Evolutionary conservation across 2,797 vertebrate species (phyloP), one percentile per base, ranked within the genome.

Genomic region (Yasuhikotakia modesta): DNA sequence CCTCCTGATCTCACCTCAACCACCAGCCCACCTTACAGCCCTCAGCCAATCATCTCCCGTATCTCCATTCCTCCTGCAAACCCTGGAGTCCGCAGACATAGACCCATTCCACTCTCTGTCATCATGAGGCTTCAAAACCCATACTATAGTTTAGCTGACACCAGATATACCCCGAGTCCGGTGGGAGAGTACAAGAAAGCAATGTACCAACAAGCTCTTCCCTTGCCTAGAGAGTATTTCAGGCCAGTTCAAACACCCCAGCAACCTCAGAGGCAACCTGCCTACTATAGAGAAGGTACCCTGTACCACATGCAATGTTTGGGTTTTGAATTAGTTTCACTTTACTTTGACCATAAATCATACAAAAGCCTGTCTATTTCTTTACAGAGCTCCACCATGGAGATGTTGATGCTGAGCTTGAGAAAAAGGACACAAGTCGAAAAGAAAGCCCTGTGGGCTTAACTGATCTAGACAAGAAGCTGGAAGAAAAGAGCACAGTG

Each of bases 51-150:
- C 86, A 88, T 93, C 78, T 94, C 92, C 57, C 95, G 96, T 2
- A 95, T 96, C 67, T 92, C 95, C 4, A 94, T 96, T 46, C 96
- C 96, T 0, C 96, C 95, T 0, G 48, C 85, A 0, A 69, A 78
- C 35, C 4, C 88, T 0, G 87, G 82, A 81, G 45, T 73, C 1
- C 90, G 84, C 3, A 86, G 92, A 73, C 92, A 88, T 60, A 91
- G 86, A 35, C 95, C 95, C 11, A 93, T 97, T 58, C 96, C 96
- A 0, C 94, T 97, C 48, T 96, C 96, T 2, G 93, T 97, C 89
- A 96, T 97, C 82, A 94, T 97, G 91, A 94, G 93, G 68, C 92
- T 97, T 58, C 96, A 97, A 79, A 95, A 96, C 4, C 95, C 95
- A 0, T 87, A 92, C 14, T 95, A 93, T 90, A 88, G 79, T 3